These are phyloP conservation scores for Pygoscelis adeliae DNA, from an alignment of 2,113 vertebrate species.

Conservation along the genomic window DNA sequence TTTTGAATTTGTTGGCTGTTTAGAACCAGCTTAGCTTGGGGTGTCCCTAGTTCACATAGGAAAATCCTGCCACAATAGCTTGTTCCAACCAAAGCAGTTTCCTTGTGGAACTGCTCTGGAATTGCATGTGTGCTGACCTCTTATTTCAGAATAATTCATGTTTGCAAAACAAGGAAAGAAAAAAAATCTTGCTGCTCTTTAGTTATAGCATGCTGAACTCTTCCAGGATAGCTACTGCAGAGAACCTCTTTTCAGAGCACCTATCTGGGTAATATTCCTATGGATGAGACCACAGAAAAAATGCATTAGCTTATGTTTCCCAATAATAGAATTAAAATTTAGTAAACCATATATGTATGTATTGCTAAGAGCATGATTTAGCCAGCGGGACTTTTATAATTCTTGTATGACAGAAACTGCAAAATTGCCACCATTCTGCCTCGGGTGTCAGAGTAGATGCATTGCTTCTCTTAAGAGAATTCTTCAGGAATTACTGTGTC, in stretches of 20 bases:
- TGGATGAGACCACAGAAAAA: neutral
- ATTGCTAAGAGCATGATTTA: neutral
- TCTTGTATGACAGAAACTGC: neutral
- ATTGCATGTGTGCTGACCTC: neutral
- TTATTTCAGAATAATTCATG: neutral
- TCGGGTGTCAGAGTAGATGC: neutral
- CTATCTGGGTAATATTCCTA: neutral
- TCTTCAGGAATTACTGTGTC: neutral
- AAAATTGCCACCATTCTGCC: neutral
- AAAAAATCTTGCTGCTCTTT: neutral
- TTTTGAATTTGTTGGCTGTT: neutral
- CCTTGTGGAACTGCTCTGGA: neutral
- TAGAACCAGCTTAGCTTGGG: neutral
- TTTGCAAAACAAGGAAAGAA: neutral
- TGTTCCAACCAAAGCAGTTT: neutral
- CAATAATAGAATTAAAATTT: neutral
- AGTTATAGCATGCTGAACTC: neutral
- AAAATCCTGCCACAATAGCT: neutral
- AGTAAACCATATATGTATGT: fast-evolving
- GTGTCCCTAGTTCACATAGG: neutral
- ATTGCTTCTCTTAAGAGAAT: neutral
- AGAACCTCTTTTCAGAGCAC: neutral
- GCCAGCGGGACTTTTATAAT: neutral
- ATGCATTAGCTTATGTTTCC: neutral
- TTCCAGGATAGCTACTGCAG: neutral